Base-by-base conservation (phyloP, 2,888 invertebrate genomes). In the Marronus borbonicus region DNA sequence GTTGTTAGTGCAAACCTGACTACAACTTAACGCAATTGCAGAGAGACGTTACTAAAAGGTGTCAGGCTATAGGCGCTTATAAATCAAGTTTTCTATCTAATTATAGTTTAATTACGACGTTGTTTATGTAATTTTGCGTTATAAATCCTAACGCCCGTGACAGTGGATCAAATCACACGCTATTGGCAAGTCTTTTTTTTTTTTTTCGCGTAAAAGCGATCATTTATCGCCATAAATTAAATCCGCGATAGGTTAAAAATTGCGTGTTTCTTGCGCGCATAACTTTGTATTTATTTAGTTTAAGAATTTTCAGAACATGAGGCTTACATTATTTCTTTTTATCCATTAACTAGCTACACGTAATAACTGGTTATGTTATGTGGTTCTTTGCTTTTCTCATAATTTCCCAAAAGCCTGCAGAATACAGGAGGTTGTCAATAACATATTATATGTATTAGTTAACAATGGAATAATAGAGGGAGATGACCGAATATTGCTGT, bases 71-170 rank as follows among this genome's bases (percentile, higher is more conserved):
- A 17, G 17, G 39, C 65, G 8, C 14, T 12, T 39, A 65, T 65
- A 65, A 65, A 65, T 65, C 65, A 65, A 65, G 65, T 65, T 65
- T 65, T 65, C 65, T 65, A 44, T 65, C 31, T 65, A 65, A 65
- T 65, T 65, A 65, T 36, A 7, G 17, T 17, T 65, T 65, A 65
- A 65, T 65, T 65, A 65, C 65, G 39, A 17, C 14, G 65, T 65
- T 39, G 65, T 65, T 65, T 65, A 65, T 65, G 65, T 65, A 65
- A 65, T 65, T 65, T 65, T 36, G 17, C 14, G 39, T 31, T 39
- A 65, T 65, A 65, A 65, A 39, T 65, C 39, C 12, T 17, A 3
- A 4, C 3, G n/a, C n/a, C 31, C 36, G 52, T 65, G 65, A 65
- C 65, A 65, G 36, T 65, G 31, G 28, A 65, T 65, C 39, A 65